Evolutionary conservation across 2,888 invertebrate species (phyloP), one percentile per base, ranked within the genome.

Genomic region (Timema podura): DNA sequence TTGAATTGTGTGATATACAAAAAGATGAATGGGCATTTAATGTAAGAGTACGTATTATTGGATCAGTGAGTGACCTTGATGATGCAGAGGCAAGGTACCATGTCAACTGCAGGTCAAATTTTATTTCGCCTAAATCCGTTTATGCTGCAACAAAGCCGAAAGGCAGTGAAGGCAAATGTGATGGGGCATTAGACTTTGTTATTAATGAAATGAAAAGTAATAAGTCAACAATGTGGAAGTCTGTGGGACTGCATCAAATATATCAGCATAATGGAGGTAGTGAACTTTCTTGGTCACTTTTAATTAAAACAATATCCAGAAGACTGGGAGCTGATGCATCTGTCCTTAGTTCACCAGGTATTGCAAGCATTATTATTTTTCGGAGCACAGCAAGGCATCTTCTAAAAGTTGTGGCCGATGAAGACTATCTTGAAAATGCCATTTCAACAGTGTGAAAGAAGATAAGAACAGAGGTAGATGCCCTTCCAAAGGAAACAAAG

Each of bases 271-370:
- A 61, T 61, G 30, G 30, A 61, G 61, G 61, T 30, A 61, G 16
- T 61, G 61, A 61, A 61, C 61, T 61, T 9, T 61, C 61, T 44
- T 1, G 2, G 16, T 7, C 30, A 16, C 16, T 44, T 61, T 13
- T 61, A 61, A 61, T 30, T 45, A 15, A 61, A 15, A 45, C 61
- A 61, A 16, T 61, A 61, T 61, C 61, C 30, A 45, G 8, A 13
- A 61, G 45, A 61, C 3, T 15, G 30, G 61, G 61, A 16, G 45
- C 44, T 61, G 61, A 15, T 61, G 0, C 45, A 44, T 8, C 16
- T 61, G 61, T 61, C 61, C 61, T 61, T 45, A 61, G 3, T 61
- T 61, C 16, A 44, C 61, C 61, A 30, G 61, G 61, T 61, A 13
- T 61, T 61, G 61, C 61, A 8, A 61, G 11, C 44, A 61, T 61